phyloP scores from a whole-genome alignment of 2,113 vertebrate species.

The Burhinus bistriatus region DNA sequence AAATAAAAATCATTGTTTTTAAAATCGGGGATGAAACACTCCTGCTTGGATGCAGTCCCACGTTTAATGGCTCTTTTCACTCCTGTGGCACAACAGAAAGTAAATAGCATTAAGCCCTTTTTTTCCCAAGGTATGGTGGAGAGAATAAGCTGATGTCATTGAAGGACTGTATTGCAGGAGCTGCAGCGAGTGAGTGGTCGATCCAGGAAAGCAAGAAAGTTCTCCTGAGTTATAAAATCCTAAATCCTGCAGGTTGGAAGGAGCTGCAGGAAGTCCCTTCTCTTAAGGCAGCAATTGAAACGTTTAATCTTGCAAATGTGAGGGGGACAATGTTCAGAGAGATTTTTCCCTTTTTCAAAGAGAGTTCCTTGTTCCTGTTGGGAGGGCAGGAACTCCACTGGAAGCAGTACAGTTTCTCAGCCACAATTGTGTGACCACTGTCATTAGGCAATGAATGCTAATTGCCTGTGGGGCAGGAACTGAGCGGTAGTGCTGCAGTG shows the following conservation, averaged over 20 bases:
- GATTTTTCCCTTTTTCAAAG: not conserved
- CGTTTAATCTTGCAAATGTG: not conserved
- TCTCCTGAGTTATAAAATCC: not conserved
- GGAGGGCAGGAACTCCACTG: not conserved
- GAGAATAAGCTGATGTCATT: not conserved
- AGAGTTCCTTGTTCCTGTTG: not conserved
- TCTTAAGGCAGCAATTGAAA: not conserved
- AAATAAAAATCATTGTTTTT: not conserved
- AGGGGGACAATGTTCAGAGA: not conserved
- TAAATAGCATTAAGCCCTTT: not conserved
- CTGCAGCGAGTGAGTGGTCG: not conserved
- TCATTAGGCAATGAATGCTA: not conserved
- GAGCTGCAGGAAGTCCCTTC: not conserved
- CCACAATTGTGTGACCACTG: not conserved
- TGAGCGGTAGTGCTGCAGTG: not conserved
- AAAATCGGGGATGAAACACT: not conserved
- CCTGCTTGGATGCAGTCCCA: not conserved
- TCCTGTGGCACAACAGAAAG: not conserved
- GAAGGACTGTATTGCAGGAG: not conserved
- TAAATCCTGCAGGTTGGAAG: not conserved
- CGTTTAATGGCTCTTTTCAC: not conserved
- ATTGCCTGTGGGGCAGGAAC: not conserved
- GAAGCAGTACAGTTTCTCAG: not conserved
- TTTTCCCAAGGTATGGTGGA: not conserved
- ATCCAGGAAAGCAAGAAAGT: not conserved